A percentile compares a stretch with the other conserved stretches of the same genome.
Evolutionary conservation across 53 echinoderm and acorn worm species (phyloP).

Genomic region (Paracentrotus lividus): DNA sequence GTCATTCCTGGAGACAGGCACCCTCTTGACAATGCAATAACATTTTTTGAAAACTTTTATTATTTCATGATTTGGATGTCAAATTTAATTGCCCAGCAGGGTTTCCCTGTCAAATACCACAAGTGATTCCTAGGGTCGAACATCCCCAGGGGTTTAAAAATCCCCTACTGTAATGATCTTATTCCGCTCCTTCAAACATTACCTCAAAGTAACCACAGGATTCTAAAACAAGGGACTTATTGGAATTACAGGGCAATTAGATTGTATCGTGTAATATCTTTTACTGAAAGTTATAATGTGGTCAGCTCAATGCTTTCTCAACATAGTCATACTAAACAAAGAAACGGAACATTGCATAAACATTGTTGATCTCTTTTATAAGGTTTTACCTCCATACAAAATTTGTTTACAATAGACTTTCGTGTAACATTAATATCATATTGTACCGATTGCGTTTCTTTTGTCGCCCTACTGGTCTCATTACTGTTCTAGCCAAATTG

Average conservation of each 20-base stretch:
- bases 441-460: too few relatives aligned
- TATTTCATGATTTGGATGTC: neutral
- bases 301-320: too few relatives aligned
- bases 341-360: too few relatives aligned
- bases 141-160: neutral
- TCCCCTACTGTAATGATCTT: neutral
- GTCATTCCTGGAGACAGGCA: neutral
- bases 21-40: neutral
- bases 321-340: too few relatives aligned
- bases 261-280: too few relatives aligned
- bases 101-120: neutral
- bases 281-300: too few relatives aligned
- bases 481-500: too few relatives aligned
- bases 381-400: too few relatives aligned
- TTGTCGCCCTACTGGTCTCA: too few relatives aligned
- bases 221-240: neutral
- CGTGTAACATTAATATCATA: too few relatives aligned
- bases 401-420: too few relatives aligned
- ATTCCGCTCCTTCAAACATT: neutral
- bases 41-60: neutral
- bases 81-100: neutral
- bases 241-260: neutral
- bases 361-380: too few relatives aligned
- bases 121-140: neutral
- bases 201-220: neutral